These are phyloP conservation scores for Drosophila tanythrix DNA, from an alignment of 2,888 invertebrate genomes.

Conservation along the genomic window DNA sequence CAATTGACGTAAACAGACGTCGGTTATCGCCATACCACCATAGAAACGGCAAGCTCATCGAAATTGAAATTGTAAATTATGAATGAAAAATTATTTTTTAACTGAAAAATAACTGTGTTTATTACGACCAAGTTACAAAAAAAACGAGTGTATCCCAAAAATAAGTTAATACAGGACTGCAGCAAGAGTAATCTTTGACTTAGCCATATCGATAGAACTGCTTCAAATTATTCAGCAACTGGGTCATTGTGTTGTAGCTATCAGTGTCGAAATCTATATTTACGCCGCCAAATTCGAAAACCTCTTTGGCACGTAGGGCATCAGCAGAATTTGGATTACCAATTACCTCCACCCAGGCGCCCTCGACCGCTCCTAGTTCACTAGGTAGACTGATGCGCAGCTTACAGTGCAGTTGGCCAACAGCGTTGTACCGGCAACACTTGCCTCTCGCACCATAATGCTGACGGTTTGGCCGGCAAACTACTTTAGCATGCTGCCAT, in stretches of 20 bases:
- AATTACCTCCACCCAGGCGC: constrained; percentile 84
- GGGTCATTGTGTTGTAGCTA: constrained; percentile 83
- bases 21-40: not conserved
- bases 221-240: constrained; percentile 79
- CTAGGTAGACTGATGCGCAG: constrained; percentile 75
- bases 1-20: too few relatives aligned
- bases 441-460: constrained; percentile 81
- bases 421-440: constrained; percentile 72
- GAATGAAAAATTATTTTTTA: not conserved
- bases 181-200: not conserved
- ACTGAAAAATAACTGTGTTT: constrained; percentile 7
- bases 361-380: constrained; percentile 64
- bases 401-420: constrained; percentile 75
- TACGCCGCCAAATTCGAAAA: constrained; percentile 82
- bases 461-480: constrained; percentile 80
- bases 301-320: constrained; percentile 81
- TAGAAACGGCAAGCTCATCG: not conserved
- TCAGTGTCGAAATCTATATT: constrained; percentile 82
- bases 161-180: not conserved
- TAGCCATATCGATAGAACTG: constrained; percentile 55
- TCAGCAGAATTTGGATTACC: constrained; percentile 72
- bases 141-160: not conserved
- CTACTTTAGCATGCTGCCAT: constrained; percentile 80
- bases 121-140: not conserved
- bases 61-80: not conserved